Base-by-base conservation (phyloP, 2,797 vertebrate genomes). In the Peromyscus aztecus region DNA sequence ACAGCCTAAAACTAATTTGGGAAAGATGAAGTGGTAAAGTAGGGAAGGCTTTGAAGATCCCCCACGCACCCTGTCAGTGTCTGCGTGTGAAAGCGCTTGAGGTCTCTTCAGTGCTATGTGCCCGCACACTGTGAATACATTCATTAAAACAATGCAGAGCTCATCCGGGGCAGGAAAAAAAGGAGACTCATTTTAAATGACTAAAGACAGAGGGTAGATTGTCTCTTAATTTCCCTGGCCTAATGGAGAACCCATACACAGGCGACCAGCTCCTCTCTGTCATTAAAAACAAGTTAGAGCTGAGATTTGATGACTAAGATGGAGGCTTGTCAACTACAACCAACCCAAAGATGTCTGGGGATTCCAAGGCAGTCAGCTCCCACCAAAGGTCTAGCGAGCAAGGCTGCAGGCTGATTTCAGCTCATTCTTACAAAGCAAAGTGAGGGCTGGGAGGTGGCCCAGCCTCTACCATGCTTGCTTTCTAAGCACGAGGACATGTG, bases 131-230 rank as follows among this genome's bases (percentile, higher is more conserved):
- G 95, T 83, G 95, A 94, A 85, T 96, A 96, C 92, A 97, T 96
- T 98, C 97, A 97, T 97, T 97, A 97, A 97, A 96, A 97, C 92
- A 95, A 96, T 96, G 95, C 69, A 89, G 94, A 97, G 96, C 95
- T 96, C 91, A 94, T 96, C 83, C 82, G 89, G 95, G 96, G 91
- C 86, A 93, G 87, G 85, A 78, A 96, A 97, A 93, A 76, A 95
- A 87, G 83, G 91, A 95, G 90, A 86, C 94, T 75, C 95, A 97
- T 96, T 97, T 97, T 95, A 96, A 98, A 96, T 88, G 90, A 91
- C 82, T 95, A 40, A 93, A 46, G 93, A 93, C 87, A 49, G 69
- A 94, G 93, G 83, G 89, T 67, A 49, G 57, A 76, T 90, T 94
- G 82, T 89, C 95, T 94, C 21, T 91, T 98, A 97, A 97, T 97